Base-by-base conservation (phyloP, 1,140 invertebrate genomes). In the Drepana arcuata region DNA sequence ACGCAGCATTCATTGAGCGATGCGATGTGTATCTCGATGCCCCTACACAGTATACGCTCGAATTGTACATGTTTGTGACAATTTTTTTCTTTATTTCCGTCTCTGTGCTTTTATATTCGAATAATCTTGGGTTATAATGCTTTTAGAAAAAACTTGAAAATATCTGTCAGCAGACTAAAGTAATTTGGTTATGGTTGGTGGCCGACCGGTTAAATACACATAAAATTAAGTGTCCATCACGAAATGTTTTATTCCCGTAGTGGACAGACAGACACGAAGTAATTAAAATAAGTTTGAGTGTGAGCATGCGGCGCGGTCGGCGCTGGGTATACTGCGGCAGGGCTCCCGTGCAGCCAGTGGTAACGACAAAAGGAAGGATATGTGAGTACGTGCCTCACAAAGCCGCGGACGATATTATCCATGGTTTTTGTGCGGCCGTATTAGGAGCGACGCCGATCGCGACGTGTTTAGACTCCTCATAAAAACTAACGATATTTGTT, bases 331-430 rank as follows among this genome's bases (percentile, higher is more conserved):
- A 24, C 18, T 28, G 14, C 25, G 12, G n/a, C 14, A n/a, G n/a
- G 27, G 29, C 9, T n/a, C 24, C 34, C 28, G 14, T 41, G 40
- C 10, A 14, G 26, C 23, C 21, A n/a, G n/a, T 34, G 35, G 26
- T 25, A 29, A 41, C 35, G 41, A 74, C 65, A 71, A 71, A 61
- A 49, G 58, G 56, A 60, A 64, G 68, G 57, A 66, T 56, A 45
- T 38, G 41, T 31, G n/a, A n/a, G 70, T 63, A 74, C 70, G 70
- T 74, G 70, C 43, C 51, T 31, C 55, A 74, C 67, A 74, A 74
- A 57, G 58, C 49, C 40, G 29, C 34, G 38, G 32, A 48, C 42
- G 58, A 62, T 68, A 71, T 74, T 74, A 74, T 56, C 49, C 53
- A 39, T 28, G 29, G 33, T 47, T 62, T 48, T 49, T 47, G 48